Evolutionary conservation across 1,140 invertebrate genomes (phyloP).

Genomic region (Sinella curviseta): DNA sequence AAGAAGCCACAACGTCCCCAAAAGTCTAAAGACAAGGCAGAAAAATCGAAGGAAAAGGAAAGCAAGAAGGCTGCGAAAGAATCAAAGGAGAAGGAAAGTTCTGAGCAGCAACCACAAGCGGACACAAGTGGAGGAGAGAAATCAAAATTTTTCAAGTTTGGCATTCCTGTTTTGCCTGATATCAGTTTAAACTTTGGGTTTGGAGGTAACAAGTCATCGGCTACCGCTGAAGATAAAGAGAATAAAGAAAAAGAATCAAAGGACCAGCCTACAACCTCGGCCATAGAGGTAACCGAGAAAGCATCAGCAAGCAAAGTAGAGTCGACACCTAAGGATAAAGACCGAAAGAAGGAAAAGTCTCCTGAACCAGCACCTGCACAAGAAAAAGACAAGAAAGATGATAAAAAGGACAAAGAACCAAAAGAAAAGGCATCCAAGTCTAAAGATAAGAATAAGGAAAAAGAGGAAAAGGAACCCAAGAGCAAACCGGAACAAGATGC

Average conservation of each 20-base stretch:
- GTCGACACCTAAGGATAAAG: neutral
- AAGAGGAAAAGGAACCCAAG: neutral
- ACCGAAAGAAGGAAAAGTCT: conserved; percentile 20
- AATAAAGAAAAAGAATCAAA: conserved; percentile 13
- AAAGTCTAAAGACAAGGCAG: conserved; percentile 56
- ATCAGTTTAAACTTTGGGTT: conserved; percentile 49
- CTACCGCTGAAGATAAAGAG: neutral
- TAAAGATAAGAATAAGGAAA: conserved; percentile 12
- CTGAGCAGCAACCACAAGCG: conserved; percentile 51
- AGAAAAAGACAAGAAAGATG: conserved; percentile 30
- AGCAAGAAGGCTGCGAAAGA: conserved; percentile 36
- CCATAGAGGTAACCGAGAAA: neutral
- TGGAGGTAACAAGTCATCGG: conserved; percentile 21
- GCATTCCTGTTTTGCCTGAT: conserved; percentile 65
- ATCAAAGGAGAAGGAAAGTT: conserved; percentile 54
- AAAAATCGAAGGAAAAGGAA: conserved; percentile 52
- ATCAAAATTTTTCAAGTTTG: conserved; percentile 63
- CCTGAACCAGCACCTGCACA: neutral
- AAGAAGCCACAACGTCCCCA: conserved; percentile 49
- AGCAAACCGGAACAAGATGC: neutral
- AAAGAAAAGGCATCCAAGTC: conserved; percentile 53
- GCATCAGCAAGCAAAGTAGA: neutral
- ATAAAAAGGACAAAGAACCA: conserved; percentile 32
- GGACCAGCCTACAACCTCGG: neutral
- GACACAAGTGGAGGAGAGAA: no score